These are phyloP conservation scores for Meandrina meandrites DNA, from an alignment of 92 coral and sea anemone genomes.

Conservation along the genomic window DNA sequence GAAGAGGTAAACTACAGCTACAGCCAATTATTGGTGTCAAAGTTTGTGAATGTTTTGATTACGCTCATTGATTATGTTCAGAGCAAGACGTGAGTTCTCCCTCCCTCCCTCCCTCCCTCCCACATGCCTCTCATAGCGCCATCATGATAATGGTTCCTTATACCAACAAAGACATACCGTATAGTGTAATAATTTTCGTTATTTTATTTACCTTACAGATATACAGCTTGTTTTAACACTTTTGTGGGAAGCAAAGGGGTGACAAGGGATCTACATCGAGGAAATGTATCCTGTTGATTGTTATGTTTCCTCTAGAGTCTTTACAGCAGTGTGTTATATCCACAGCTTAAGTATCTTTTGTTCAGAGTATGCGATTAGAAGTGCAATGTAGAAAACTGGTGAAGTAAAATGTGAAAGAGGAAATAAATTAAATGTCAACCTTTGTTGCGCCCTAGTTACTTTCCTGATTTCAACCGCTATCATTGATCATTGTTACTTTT, in stretches of 20 bases:
- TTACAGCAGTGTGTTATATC: neutral
- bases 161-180: neutral
- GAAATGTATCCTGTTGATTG: conserved; percentile 13
- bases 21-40: too few relatives aligned
- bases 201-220: neutral
- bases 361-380: too few relatives aligned
- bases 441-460: too few relatives aligned
- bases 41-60: too few relatives aligned
- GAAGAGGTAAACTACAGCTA: too few relatives aligned
- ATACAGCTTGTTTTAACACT: conserved; percentile 17
- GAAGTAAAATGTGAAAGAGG: neutral
- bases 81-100: too few relatives aligned
- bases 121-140: too few relatives aligned
- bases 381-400: neutral
- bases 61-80: too few relatives aligned
- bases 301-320: neutral
- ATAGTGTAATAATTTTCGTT: neutral
- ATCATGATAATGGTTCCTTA: neutral
- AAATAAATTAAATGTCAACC: neutral
- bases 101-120: too few relatives aligned
- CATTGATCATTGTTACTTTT: too few relatives aligned
- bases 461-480: too few relatives aligned
- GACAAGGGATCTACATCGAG: neutral
- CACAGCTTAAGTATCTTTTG: too few relatives aligned
- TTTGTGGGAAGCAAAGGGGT: conserved; percentile 9